Evolutionary conservation across 2,797 vertebrate genomes (phyloP), one percentile per base, ranked within the genome.

Genomic region (Anolis apletophallus): DNA sequence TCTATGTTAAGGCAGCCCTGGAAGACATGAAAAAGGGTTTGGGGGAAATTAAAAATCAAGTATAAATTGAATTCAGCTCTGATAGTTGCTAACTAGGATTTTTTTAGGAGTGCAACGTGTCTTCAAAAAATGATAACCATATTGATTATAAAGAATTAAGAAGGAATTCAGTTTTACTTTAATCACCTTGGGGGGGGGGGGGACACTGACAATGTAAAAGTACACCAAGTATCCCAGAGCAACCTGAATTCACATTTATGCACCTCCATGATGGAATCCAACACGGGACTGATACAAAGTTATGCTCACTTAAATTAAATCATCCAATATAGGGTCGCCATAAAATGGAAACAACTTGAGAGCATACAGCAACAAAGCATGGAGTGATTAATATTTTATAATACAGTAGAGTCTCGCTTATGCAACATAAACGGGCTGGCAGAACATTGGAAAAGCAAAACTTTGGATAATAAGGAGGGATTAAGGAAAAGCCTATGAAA

Each of bases 1-100:
- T 98, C 93, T 91, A 91, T 92, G 61, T 88, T 91, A 93, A 89
- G 91, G 91, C 93, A 94, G 91, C 94, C 93, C 96, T 97, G 85
- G 0, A 0, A 64, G 64, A 59, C 0, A 0, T 57, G 67, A 64
- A 74, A 7, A 64, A 11, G 26, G 2, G 10, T 12, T 64, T 64
- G 61, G 10, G 10, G 26, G 61, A 64, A 26, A 34, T 34, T 77
- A 71, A 85, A 81, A 68, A 46, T 36, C 67, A 90, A 67, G 26
- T 40, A 83, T 64, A 68, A 79, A 12, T 23, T 50, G 85, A 26
- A 36, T 32, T 36, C 75, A 80, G 17, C 32, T 81, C 26, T 72
- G 77, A 61, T 2, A 21, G 77, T 36, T 78, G 11, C 3, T 78
- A 32, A 46, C 19, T 75, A 40, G 14, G n/a, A 85, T 23, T 34